Conservation (phyloP, 1,140 invertebrate genomes). For the Platyura marginata region DNA sequence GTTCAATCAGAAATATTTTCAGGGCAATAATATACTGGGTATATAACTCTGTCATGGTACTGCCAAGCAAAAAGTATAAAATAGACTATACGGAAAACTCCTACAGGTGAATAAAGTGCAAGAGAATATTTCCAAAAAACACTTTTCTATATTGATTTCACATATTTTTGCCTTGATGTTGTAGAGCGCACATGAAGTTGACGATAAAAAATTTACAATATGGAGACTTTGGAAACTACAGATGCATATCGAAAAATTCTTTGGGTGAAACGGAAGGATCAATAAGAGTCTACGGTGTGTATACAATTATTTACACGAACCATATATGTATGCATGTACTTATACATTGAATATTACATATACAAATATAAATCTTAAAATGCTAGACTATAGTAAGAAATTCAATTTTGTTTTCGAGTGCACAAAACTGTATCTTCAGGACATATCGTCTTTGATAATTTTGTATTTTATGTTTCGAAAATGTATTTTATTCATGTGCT, state of each 20-base stretch:
- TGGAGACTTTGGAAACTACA: constrained; percentile 66
- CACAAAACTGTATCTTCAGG: too few relatives aligned
- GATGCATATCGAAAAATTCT: constrained; percentile 81
- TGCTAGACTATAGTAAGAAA: too few relatives aligned
- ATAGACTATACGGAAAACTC: constrained; percentile 60
- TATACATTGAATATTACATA: too few relatives aligned
- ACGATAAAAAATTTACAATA: constrained; percentile 59
- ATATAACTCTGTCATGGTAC: constrained; percentile 64
- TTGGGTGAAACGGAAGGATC: constrained; percentile 85
- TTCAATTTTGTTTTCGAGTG: too few relatives aligned
- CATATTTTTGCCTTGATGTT: not conserved
- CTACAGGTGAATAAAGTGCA: constrained; percentile 33
- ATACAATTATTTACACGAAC: too few relatives aligned
- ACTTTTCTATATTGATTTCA: not conserved
- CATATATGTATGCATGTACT: too few relatives aligned
- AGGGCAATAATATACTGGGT: constrained; percentile 86
- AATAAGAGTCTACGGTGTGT: constrained; percentile 77
- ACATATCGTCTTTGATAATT: too few relatives aligned
- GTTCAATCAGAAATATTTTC: too few relatives aligned
- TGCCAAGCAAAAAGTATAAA: constrained; percentile 64
- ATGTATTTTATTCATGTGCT: too few relatives aligned
- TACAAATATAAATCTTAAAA: too few relatives aligned
- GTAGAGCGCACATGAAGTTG: constrained; percentile 64
- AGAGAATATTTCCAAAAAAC: not conserved
- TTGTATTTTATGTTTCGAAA: too few relatives aligned